These are phyloP conservation scores for Lathronympha strigana DNA, from an alignment of 2,888 invertebrate genomes.

Conservation along the genomic window DNA sequence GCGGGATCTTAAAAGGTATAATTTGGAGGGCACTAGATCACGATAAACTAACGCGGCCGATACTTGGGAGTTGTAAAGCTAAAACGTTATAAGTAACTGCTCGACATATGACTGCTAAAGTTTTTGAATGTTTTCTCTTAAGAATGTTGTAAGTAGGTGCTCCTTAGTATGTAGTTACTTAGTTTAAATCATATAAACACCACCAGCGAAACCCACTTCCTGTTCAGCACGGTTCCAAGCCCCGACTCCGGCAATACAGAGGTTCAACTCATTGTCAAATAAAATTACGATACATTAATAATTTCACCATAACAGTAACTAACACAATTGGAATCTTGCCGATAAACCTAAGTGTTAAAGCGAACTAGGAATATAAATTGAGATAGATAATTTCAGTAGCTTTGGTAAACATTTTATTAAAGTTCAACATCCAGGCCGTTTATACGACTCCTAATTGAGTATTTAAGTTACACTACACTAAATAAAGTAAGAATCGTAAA, in stretches of 20 bases:
- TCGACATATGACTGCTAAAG: neutral
- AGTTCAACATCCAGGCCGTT: slow-evolving; percentile 49
- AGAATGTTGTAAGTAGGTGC: neutral
- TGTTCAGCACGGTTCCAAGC: slow-evolving; percentile 80
- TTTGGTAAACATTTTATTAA: slow-evolving; percentile 76
- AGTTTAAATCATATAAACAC: slow-evolving; percentile 13
- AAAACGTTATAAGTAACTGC: neutral
- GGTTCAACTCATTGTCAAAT: slow-evolving; percentile 59
- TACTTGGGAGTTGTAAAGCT: neutral
- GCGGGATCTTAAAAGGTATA: slow-evolving; percentile 32
- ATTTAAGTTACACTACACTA: slow-evolving; percentile 57
- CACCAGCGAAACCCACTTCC: slow-evolving; percentile 33
- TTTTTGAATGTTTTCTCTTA: neutral
- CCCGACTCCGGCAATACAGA: slow-evolving; percentile 63
- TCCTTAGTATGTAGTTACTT: neutral
- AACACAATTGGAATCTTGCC: slow-evolving; percentile 80
- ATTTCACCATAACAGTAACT: slow-evolving; percentile 73
- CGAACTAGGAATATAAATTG: slow-evolving; percentile 82
- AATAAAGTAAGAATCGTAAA: slow-evolving; percentile 37
- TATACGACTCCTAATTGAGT: slow-evolving; percentile 57
- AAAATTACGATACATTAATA: slow-evolving; percentile 66
- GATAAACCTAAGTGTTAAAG: slow-evolving; percentile 81
- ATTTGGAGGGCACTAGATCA: slow-evolving; percentile 39
- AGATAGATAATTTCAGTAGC: slow-evolving; percentile 82
- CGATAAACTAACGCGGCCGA: slow-evolving; percentile 16